Percentiles rank a stretch among this genome's conserved stretches.
phyloP scores from a whole-genome alignment of 2,113 vertebrate species.

The Sturnus vulgaris region DNA sequence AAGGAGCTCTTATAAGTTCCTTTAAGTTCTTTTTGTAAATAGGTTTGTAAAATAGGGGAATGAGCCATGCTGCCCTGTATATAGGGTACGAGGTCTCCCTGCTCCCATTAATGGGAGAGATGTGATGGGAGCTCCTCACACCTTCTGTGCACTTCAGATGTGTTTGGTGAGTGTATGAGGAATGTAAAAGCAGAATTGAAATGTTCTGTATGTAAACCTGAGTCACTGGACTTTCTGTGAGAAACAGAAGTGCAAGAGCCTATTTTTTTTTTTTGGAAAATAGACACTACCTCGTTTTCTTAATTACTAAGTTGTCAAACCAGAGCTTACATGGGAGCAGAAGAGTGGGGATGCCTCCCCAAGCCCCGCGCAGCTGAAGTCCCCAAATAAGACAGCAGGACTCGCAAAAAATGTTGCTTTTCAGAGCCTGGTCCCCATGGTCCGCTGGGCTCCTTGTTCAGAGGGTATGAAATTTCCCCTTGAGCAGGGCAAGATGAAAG shows the following conservation, averaged over 20 bases:
- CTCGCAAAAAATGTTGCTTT: background rate
- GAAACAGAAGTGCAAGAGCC: background rate
- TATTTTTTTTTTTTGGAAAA: background rate
- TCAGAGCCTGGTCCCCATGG: background rate
- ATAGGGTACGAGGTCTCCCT: background rate
- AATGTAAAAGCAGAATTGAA: background rate
- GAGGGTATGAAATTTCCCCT: background rate
- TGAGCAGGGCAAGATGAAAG: constrained; percentile 24
- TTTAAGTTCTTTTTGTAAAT: constrained; percentile 40
- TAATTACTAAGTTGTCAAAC: background rate
- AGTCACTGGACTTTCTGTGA: background rate
- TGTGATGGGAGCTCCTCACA: background rate
- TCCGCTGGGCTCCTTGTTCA: rapidly evolving
- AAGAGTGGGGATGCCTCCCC: background rate
- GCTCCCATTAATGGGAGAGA: background rate
- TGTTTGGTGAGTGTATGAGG: background rate
- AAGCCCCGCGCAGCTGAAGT: background rate
- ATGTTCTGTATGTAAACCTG: background rate
- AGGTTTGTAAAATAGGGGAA: background rate
- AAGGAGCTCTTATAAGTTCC: constrained; percentile 29
- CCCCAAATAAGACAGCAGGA: background rate
- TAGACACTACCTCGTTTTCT: background rate
- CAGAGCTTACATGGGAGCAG: background rate
- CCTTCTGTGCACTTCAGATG: background rate
- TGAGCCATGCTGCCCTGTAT: background rate